Conservation (phyloP, 2,888 invertebrate species). For the Drosophila borealis region DNA sequence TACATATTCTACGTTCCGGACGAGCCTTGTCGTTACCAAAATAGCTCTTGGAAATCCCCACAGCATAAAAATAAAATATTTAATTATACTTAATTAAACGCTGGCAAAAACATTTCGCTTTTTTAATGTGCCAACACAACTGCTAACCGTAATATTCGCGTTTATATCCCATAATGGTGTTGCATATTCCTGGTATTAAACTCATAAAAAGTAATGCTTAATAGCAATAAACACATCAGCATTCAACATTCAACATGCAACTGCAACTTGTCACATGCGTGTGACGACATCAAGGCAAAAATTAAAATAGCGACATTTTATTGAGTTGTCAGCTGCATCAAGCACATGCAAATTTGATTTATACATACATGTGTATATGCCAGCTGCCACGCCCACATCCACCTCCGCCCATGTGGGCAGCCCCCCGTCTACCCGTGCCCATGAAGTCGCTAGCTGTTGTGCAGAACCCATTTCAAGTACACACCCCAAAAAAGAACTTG, state of each 20-base stretch:
- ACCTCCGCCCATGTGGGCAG: constrained; percentile 31
- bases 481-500: constrained; percentile 66
- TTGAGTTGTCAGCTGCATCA: constrained; percentile 75
- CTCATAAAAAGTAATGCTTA: constrained; percentile 54
- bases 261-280: constrained; percentile 60
- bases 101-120: neutral
- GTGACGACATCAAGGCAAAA: constrained; percentile 60
- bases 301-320: constrained; percentile 76
- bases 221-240: constrained; percentile 75
- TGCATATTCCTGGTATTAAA: constrained; percentile 50
- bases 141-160: neutral
- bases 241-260: constrained; percentile 36
- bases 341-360: constrained; percentile 57
- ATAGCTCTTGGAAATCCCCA: too few relatives aligned
- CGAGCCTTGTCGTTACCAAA: too few relatives aligned
- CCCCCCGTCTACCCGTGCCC: constrained; percentile 9
- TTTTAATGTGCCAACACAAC: neutral
- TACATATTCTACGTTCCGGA: too few relatives aligned
- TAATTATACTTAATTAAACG: neutral
- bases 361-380: constrained; percentile 35
- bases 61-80: neutral
- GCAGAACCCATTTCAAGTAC: constrained; percentile 39
- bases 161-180: constrained; percentile 2
- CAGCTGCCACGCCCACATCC: constrained; percentile 58
- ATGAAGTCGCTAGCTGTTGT: constrained; percentile 28